Evolutionary conservation across 2,113 vertebrate species (phyloP).

Genomic region (Scopus umbretta): DNA sequence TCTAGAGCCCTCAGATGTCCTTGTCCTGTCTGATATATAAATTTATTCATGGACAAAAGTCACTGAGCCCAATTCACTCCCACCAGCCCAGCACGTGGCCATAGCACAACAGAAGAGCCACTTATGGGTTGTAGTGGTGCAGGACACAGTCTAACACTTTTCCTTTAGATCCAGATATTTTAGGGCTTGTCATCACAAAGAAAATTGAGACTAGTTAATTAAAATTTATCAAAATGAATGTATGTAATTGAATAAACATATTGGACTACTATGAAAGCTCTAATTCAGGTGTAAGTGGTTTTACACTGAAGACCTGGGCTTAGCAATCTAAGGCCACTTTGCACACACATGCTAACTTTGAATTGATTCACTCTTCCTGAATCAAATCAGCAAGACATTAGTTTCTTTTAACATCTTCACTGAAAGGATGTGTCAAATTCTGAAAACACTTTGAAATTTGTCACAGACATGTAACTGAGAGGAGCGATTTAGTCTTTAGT

Average conservation of each 20-base stretch:
- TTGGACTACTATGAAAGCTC: background rate
- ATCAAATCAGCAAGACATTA: constrained; percentile 34
- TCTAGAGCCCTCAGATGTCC: background rate
- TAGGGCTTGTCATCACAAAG: background rate
- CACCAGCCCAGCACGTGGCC: background rate
- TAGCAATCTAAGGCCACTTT: background rate
- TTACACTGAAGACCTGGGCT: background rate
- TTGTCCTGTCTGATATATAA: background rate
- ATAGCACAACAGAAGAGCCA: background rate
- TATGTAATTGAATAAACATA: background rate
- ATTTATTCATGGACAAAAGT: background rate
- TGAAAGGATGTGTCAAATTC: constrained; percentile 10
- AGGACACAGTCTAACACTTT: background rate
- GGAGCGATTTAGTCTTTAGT: constrained; percentile 28
- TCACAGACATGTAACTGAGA: constrained; percentile 22
- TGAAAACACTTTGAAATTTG: constrained; percentile 2
- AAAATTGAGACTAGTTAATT: background rate
- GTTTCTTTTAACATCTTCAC: background rate
- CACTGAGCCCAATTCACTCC: background rate
- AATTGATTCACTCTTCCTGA: constrained; percentile 20
- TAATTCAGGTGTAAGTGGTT: background rate
- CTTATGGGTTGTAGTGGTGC: background rate
- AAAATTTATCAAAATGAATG: background rate
- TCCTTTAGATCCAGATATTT: background rate
- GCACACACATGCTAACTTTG: background rate